These are phyloP conservation scores for Phyllostomus discolor DNA, from an alignment of 2,113 vertebrate species.

Conservation along the genomic window DNA sequence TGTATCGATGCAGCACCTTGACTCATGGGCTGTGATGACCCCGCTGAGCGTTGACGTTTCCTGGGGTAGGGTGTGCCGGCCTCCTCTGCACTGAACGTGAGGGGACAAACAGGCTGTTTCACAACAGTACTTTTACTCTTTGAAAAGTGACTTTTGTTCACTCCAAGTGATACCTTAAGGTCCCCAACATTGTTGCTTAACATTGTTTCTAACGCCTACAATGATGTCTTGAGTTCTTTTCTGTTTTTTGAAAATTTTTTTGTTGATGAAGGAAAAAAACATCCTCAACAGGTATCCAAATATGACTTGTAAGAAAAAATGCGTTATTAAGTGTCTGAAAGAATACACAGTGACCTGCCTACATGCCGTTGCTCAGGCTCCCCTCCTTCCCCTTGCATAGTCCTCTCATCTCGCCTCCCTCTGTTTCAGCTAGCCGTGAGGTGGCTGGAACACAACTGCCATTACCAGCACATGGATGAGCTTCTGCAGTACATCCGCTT, in stretches of 20 bases:
- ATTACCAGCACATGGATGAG: constrained; percentile 92
- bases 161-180: background rate
- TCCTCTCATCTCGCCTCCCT: background rate
- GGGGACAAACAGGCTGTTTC: background rate
- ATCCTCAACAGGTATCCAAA: background rate
- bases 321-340: background rate
- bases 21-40: background rate
- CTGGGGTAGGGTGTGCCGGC: background rate
- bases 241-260: background rate
- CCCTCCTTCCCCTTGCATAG: background rate
- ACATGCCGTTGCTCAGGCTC: background rate
- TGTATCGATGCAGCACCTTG: constrained; percentile 36
- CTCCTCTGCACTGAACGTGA: background rate
- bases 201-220: background rate
- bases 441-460: constrained; percentile 94
- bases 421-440: constrained; percentile 89
- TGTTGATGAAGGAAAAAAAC: background rate
- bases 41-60: background rate
- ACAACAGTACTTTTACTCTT: background rate
- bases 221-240: background rate
- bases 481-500: constrained; percentile 95
- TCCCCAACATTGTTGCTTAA: background rate
- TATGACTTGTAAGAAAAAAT: background rate
- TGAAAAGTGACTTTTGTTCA: background rate
- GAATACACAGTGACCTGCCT: background rate